Percentiles rank a stretch among this genome's conserved stretches.
Evolutionary conservation across 2,113 vertebrate species (phyloP).

Genomic region (Xyliphius kryptos): DNA sequence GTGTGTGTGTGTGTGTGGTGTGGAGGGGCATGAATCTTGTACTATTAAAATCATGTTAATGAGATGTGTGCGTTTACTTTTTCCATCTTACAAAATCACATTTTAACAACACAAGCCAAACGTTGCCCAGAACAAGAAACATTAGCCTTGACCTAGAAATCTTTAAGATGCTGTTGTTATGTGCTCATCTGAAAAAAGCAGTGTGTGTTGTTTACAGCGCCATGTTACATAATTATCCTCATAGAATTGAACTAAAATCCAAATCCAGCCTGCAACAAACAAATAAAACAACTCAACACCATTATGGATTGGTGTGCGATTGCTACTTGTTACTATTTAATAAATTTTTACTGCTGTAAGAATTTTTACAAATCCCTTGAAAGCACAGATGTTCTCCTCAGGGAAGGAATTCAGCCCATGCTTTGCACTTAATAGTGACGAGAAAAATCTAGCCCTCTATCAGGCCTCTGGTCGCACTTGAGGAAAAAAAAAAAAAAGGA

Average conservation of each 20-base stretch:
- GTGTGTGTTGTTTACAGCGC: too few species aligned
- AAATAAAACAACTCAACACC: not conserved
- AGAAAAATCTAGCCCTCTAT: not conserved
- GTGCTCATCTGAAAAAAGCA: too few species aligned
- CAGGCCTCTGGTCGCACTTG: not conserved
- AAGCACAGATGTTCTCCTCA: slow-evolving; percentile 23
- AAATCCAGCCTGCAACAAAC: not conserved
- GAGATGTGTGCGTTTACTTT: too few species aligned
- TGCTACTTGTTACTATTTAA: not conserved
- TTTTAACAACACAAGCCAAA: too few species aligned
- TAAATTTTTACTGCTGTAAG: not conserved
- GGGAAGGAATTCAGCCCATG: not conserved
- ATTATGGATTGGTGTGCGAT: not conserved
- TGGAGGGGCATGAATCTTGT: slow-evolving; percentile 48
- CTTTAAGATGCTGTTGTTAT: too few species aligned
- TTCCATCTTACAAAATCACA: too few species aligned
- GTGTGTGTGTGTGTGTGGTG: too few species aligned
- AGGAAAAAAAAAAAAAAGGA: not conserved
- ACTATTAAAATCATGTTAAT: slow-evolving; percentile 20
- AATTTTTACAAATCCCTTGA: not conserved
- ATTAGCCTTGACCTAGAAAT: too few species aligned
- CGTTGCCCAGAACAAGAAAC: too few species aligned
- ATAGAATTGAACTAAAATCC: not conserved
- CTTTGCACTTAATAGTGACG: not conserved
- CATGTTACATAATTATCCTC: too few species aligned